Evolutionary conservation across 2,888 invertebrate genomes (phyloP), one percentile per base, ranked within the genome.

Genomic region (Cryptus armator): DNA sequence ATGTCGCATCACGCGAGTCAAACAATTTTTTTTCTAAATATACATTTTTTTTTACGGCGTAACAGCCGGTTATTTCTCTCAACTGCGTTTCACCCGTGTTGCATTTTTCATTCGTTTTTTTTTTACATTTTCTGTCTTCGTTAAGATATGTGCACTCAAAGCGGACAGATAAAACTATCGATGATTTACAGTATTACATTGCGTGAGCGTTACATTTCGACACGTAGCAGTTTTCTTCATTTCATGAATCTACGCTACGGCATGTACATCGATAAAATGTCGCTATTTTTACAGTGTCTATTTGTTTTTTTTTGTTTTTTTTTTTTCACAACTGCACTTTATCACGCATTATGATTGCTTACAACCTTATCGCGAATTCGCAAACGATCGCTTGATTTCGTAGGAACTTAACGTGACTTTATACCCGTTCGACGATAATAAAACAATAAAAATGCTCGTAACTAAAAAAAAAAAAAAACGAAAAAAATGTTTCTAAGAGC

Each of bases 351-450:
- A 14, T 14, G 53, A 64, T 75, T 75, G 62, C 44, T 59, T 62
- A 72, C n/a, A 64, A 62, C 43, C 62, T 59, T 44, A 78, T 46
- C n/a, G 64, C 37, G 16, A 66, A 32, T 37, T 51, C 43, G 7
- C 29, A 62, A 29, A 46, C 56, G 62, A 62, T 70, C 62, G n/a
- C 62, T 62, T 44, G 37, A 74, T 68, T 70, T 37, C 37, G 59
- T 74, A 82, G 53, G 68, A 78, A 74, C 75, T 85, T 83, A 70
- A 46, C 72, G 70, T 64, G 59, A 46, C 74, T 72, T 59, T 48
- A 24, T 44, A 82, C 37, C 43, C 12, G 10, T 16, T 29, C 66
- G 46, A 68, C 24, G 10, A 19, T 44, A 19, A 59, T 7, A 43
- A 72, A 9, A 24, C 44, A 56, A 59, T n/a, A 37, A 64, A 16